These are phyloP conservation scores for Ptilonorhynchus violaceus DNA, from an alignment of 2,113 vertebrate genomes.

Conservation along the genomic window DNA sequence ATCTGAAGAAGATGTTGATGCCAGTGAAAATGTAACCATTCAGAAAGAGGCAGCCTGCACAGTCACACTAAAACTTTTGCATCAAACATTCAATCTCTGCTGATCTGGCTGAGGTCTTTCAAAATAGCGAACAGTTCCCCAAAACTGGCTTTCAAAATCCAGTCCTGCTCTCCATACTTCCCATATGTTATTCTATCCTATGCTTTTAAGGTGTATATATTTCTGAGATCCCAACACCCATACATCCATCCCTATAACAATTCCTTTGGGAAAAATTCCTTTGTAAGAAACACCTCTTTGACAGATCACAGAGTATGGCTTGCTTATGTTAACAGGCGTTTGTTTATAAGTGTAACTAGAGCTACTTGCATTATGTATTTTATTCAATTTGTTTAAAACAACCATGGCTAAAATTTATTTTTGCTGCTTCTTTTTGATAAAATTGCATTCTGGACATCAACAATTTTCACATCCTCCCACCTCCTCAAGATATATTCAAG, in stretches of 20 bases:
- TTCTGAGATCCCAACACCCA: neutral
- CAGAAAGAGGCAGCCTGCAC: neutral
- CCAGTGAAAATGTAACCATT: neutral
- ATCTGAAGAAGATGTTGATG: neutral
- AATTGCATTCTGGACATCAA: neutral
- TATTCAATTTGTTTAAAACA: neutral
- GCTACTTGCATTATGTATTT: neutral
- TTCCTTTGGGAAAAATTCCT: neutral
- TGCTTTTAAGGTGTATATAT: neutral
- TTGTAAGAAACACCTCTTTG: neutral
- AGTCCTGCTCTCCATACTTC: neutral
- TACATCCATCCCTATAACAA: neutral
- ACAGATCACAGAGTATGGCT: neutral
- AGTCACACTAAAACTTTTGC: neutral
- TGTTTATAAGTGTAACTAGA: neutral
- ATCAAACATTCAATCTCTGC: neutral
- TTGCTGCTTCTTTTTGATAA: neutral
- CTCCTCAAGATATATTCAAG: neutral
- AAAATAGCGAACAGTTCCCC: neutral
- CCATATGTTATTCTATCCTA: neutral
- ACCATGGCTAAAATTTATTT: neutral
- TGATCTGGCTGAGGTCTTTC: neutral
- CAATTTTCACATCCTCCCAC: neutral
- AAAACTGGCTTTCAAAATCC: neutral
- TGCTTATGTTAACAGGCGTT: neutral